Evolutionary conservation across 2,888 invertebrate genomes (phyloP), one percentile per base, ranked within the genome.

Genomic region (Callimorpha dominula): DNA sequence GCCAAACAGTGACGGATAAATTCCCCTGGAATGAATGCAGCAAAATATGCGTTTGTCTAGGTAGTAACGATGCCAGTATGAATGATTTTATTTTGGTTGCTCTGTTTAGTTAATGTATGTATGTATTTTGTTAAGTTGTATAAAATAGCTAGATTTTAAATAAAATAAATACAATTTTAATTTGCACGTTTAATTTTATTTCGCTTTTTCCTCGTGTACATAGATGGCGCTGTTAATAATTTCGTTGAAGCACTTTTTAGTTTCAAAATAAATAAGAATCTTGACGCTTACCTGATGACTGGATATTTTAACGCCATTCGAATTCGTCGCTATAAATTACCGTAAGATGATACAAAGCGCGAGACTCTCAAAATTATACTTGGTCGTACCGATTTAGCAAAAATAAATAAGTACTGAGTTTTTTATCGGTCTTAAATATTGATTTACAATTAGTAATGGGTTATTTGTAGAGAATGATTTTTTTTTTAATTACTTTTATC

Each of bases 101-200:
- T 90, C 90, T 92, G 93, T 94, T 95, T 91, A 93, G 92, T 95
- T 95, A 92, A 91, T 94, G 95, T 94, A 94, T 93, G 93, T 94
- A 93, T 91, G 94, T 95, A 94, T 94, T 95, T 95, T 94, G 95
- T 95, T 95, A 95, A 95, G 95, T 95, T 95, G 95, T 95, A 94
- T 95, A 95, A 94, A 95, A 95, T 95, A 95, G 86, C 92, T 95
- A 95, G 95, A 94, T 95, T 92, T 92, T 94, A 94, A 95, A 93
- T 94, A 93, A 94, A 94, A 91, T 90, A 90, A 91, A 91, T 93
- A 91, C 92, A 93, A 94, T 90, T 91, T 93, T 88, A 85, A 89
- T 88, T 91, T 91, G 91, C 90, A 91, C 90, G 89, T 94, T 94
- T 93, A 85, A 91, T 94, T 94, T 90, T 89, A 79, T 79, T 90